Conservation (phyloP, 2,797 vertebrate genomes). For the Capromys pilorides region DNA sequence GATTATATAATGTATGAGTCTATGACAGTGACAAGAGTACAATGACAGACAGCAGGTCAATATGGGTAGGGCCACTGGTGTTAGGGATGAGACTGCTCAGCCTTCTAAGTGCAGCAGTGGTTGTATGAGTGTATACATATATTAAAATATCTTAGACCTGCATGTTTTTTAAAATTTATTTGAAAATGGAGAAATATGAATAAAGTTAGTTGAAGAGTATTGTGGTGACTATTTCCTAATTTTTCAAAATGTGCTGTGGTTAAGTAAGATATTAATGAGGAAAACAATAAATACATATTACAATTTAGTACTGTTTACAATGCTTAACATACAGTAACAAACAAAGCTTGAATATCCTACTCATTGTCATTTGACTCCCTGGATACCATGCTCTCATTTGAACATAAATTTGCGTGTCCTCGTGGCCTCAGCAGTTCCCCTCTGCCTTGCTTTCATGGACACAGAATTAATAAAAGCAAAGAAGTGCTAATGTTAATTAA, state of each 20-base stretch:
- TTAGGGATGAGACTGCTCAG: not conserved
- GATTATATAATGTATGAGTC: not conserved
- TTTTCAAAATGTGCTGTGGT: not conserved
- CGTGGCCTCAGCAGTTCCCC: not conserved
- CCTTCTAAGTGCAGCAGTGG: not conserved
- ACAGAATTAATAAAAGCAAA: not conserved
- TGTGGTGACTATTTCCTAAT: not conserved
- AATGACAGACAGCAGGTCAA: not conserved
- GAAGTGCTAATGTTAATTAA: not conserved
- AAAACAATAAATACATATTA: not conserved
- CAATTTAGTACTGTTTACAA: not conserved
- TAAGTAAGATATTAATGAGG: not conserved
- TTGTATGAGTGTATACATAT: not conserved
- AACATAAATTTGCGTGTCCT: not conserved
- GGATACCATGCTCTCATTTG: not conserved
- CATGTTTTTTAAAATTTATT: too few species aligned
- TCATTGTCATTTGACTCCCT: not conserved
- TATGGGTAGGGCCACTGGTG: not conserved
- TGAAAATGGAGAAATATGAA: not conserved
- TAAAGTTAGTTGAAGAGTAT: not conserved
- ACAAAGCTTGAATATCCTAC: not conserved
- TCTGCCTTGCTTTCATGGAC: not conserved
- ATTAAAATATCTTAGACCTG: too few species aligned
- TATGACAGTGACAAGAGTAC: not conserved
- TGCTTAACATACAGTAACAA: not conserved